phyloP scores from a whole-genome alignment of 2,113 vertebrate species.

The Jaculus jaculus region DNA sequence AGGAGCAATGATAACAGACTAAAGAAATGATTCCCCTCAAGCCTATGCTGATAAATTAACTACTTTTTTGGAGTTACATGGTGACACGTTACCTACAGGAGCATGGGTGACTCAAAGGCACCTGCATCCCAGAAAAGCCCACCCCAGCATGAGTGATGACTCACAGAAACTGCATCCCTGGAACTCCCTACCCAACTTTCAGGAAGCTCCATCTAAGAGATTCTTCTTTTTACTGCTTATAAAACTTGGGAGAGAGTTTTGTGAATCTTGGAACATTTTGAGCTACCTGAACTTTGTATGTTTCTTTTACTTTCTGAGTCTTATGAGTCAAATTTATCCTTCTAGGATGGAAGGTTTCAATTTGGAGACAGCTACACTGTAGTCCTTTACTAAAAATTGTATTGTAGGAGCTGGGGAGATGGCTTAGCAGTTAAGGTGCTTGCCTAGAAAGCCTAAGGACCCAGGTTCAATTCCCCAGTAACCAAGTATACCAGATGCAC shows the following conservation, averaged over 20 bases:
- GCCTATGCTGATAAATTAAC: neutral
- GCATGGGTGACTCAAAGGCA: neutral
- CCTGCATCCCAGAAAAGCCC: neutral
- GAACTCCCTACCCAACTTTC: neutral
- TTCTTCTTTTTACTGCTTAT: neutral
- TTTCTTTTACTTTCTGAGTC: neutral
- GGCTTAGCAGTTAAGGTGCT: too few relatives aligned
- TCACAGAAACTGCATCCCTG: neutral
- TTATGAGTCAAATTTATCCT: neutral
- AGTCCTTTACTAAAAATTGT: slow-evolving; percentile 4
- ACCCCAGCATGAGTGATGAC: neutral
- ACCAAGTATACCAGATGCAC: too few relatives aligned
- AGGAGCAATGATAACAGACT: neutral
- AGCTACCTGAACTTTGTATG: neutral
- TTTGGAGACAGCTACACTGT: neutral
- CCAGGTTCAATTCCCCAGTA: too few relatives aligned
- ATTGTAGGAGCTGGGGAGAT: neutral
- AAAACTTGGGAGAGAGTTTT: neutral
- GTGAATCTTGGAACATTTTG: neutral
- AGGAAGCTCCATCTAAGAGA: neutral
- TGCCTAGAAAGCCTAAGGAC: too few relatives aligned
- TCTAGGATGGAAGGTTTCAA: neutral
- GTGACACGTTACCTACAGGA: neutral
- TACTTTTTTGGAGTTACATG: neutral
- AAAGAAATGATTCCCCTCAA: neutral